Evolutionary conservation across 92 coral and sea anemone species (phyloP).

Genomic region (Paragorgia papillata): DNA sequence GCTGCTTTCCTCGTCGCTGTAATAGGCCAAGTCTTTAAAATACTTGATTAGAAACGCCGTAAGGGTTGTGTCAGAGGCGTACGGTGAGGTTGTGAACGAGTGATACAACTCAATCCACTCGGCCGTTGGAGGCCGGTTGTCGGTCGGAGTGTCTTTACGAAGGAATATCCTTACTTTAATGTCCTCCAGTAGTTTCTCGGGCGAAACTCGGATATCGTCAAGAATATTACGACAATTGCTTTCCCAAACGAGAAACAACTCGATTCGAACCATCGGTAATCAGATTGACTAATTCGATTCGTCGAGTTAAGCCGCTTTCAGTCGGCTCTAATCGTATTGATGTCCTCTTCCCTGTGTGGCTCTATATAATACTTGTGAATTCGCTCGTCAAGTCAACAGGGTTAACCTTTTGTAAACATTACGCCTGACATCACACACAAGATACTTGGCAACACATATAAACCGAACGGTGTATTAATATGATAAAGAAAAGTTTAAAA

Average conservation of each 20-base stretch:
- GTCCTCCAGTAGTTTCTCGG: slow-evolving; percentile 60
- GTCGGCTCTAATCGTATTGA: no score
- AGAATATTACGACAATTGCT: slow-evolving; percentile 93
- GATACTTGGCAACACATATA: no score
- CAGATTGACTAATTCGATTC: neutral
- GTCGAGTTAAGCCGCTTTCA: neutral
- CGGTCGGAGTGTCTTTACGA: slow-evolving; percentile 84
- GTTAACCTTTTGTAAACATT: neutral
- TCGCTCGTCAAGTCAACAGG: no score
- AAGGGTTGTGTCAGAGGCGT: slow-evolving; percentile 81
- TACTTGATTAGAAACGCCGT: slow-evolving; percentile 58
- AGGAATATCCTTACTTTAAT: slow-evolving; percentile 76
- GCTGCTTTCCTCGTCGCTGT: slow-evolving; percentile 28
- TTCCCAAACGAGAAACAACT: slow-evolving; percentile 90
- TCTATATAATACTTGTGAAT: no score
- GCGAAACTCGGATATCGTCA: slow-evolving; percentile 63
- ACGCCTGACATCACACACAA: neutral
- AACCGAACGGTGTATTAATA: no score
- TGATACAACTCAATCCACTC: slow-evolving; percentile 71
- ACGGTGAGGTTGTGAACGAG: slow-evolving; percentile 85
- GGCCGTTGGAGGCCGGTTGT: slow-evolving; percentile 73
- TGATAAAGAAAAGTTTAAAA: no score
- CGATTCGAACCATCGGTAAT: slow-evolving; percentile 41
- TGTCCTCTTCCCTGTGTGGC: no score
- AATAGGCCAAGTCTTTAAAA: slow-evolving; percentile 44